Conservation (phyloP, 64 coral and sea anemone genomes). For the Porites lutea region DNA sequence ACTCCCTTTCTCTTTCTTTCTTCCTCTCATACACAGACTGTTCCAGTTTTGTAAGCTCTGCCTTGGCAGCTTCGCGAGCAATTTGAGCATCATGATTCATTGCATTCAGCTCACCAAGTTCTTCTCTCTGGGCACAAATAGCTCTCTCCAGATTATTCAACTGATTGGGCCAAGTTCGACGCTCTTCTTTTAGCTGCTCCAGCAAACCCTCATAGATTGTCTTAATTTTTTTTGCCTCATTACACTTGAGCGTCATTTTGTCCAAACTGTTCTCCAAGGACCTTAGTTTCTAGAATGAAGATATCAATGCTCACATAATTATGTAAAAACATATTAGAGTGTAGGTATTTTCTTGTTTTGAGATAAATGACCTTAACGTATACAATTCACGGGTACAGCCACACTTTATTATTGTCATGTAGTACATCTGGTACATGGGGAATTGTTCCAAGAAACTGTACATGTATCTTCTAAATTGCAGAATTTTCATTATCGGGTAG, state of each 20-base stretch:
- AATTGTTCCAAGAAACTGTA: no score
- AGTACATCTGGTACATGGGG: no score
- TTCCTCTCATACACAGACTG: slow-evolving; percentile 98
- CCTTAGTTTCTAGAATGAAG: slow-evolving; percentile 72
- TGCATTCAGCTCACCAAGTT: slow-evolving; percentile 90
- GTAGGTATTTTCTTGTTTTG: no score
- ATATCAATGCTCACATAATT: not conserved
- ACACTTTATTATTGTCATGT: no score
- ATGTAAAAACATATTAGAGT: not conserved
- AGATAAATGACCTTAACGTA: no score
- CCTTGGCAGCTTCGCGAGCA: slow-evolving; percentile 93
- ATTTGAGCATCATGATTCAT: slow-evolving; percentile 99
- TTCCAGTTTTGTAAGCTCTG: slow-evolving; percentile 91
- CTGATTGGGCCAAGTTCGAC: slow-evolving; percentile 93
- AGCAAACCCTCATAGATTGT: slow-evolving; percentile 95
- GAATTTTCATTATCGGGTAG: no score
- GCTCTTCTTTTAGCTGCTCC: slow-evolving; percentile 93
- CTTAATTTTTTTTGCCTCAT: slow-evolving; percentile 95
- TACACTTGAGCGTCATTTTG: slow-evolving; percentile 93
- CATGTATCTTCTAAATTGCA: no score
- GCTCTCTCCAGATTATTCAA: slow-evolving; percentile 89
- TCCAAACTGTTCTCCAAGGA: slow-evolving; percentile 94
- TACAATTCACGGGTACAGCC: no score
- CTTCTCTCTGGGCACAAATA: slow-evolving; percentile 85
- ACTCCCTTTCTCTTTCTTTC: slow-evolving; percentile 89